Percentiles rank a stretch among this genome's conserved stretches.
These are phyloP conservation scores for Clarias magur DNA, from an alignment of 2,113 vertebrate species.

Conservation along the genomic window DNA sequence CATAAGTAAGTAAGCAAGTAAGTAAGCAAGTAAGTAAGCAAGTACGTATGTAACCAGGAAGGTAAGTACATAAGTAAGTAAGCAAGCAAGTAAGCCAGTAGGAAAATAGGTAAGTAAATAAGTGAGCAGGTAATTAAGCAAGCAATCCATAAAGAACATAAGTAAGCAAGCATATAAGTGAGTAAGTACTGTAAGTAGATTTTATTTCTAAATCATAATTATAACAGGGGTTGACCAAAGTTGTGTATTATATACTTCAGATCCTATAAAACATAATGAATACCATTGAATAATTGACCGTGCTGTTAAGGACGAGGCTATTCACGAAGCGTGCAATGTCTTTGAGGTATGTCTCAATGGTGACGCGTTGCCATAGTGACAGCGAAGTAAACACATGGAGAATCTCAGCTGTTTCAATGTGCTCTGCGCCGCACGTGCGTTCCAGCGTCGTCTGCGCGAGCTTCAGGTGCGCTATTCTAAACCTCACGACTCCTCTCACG, in stretches of 20 bases:
- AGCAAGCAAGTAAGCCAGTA: background rate
- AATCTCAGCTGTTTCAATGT: constrained; percentile 56
- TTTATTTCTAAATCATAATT: background rate
- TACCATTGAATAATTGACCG: background rate
- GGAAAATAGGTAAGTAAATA: background rate
- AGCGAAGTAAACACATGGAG: constrained; percentile 58
- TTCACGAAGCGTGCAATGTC: constrained; percentile 30
- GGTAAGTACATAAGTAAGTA: background rate
- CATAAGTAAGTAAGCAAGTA: background rate
- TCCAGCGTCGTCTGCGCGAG: background rate
- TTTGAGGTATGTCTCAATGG: constrained; percentile 60
- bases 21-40: background rate
- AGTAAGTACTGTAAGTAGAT: background rate
- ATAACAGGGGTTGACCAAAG: background rate
- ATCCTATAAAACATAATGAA: background rate
- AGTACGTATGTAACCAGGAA: background rate
- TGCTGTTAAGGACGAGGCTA: background rate
- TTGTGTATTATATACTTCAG: background rate
- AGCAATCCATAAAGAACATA: too few relatives aligned
- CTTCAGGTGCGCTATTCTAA: background rate
- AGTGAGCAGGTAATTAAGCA: too few relatives aligned
- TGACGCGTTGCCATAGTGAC: constrained; percentile 66
- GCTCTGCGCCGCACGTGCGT: constrained; percentile 45
- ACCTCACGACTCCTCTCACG: background rate
- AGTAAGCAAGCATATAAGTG: background rate